These are phyloP conservation scores for Drosophila pachea DNA, from an alignment of 1,140 invertebrate genomes.

Conservation along the genomic window DNA sequence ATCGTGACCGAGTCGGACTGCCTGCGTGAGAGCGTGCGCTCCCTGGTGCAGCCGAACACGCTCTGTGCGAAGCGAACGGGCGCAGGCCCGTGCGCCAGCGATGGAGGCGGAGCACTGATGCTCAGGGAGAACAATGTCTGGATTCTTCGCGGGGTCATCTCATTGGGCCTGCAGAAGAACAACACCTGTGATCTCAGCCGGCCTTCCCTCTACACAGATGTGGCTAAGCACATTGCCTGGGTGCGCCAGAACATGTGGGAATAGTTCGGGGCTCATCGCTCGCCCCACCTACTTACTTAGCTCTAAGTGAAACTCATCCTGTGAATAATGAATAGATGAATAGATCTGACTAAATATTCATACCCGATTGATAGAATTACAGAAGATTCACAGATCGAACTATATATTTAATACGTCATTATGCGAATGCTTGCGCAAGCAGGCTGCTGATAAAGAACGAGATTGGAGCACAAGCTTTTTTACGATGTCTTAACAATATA, in stretches of 20 bases:
- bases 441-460: too few species aligned
- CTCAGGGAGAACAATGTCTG: constrained; percentile 56
- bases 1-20: constrained; percentile 82
- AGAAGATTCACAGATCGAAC: constrained; percentile 10
- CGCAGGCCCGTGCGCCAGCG: constrained; percentile 72
- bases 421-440: too few species aligned
- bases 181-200: constrained; percentile 61
- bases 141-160: constrained; percentile 69
- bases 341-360: background rate
- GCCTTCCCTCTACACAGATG: constrained; percentile 73
- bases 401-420: constrained; percentile 10
- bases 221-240: constrained; percentile 73
- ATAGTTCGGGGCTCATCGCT: constrained; percentile 14
- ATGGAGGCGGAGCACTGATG: constrained; percentile 73
- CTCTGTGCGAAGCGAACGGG: constrained; percentile 72
- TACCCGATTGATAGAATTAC: too few species aligned
- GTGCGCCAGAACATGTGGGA: constrained; percentile 62
- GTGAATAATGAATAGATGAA: constrained; percentile 8
- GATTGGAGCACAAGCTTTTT: too few species aligned
- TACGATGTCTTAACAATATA: too few species aligned
- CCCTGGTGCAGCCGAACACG: constrained; percentile 55
- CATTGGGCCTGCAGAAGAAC: constrained; percentile 22
- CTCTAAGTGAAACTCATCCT: background rate
- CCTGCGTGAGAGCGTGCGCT: constrained; percentile 66
- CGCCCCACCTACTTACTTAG: background rate